Base-by-base conservation (phyloP, 1,140 invertebrate genomes). In the Ptiloglossa arizonensis region DNA sequence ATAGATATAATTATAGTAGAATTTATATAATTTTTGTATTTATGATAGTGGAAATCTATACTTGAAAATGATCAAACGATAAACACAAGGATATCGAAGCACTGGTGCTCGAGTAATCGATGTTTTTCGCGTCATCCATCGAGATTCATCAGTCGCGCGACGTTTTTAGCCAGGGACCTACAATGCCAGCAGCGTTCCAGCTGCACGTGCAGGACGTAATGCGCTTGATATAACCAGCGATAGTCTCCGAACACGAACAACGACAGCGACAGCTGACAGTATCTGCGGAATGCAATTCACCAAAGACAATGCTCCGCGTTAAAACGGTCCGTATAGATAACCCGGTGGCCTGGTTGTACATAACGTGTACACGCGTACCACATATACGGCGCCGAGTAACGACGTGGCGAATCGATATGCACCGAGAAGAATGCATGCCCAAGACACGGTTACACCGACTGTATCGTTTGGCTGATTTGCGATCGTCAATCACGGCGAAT, bases 321-420 rank as follows among this genome's bases (percentile, higher is more conserved):
- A 85, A 85, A 85, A 85, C 69, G 77, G 68, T 82, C 66, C 81
- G 82, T 83, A 83, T 52, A 84, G 82, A 84, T 83, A 83, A 83
- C 81, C 81, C 70, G 71, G 57, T 83, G 81, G 66, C 82, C 81
- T 71, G 41, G 76, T 80, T 68, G 50, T 59, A 59, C 77, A 70
- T 64, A 67, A 56, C 66, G 41, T 72, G 60, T 54, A 80, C 69
- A 22, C 81, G 62, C 68, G 69, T 75, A 56, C 50, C 56, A 54
- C 69, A 48, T 69, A 64, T 32, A 70, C 50, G 38, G 15, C 41
- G 32, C 52, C 66, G 62, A 56, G 69, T 75, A 56, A 78, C 52
- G 44, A 68, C 66, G 73, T 19, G 73, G 17, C 48, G 74, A 83
- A 83, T 83, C 80, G 81, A 83, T 83, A 83, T 44, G n/a, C 63